phyloP scores from a whole-genome alignment of 2,797 vertebrate genomes.

The Crypturellus tataupa region DNA sequence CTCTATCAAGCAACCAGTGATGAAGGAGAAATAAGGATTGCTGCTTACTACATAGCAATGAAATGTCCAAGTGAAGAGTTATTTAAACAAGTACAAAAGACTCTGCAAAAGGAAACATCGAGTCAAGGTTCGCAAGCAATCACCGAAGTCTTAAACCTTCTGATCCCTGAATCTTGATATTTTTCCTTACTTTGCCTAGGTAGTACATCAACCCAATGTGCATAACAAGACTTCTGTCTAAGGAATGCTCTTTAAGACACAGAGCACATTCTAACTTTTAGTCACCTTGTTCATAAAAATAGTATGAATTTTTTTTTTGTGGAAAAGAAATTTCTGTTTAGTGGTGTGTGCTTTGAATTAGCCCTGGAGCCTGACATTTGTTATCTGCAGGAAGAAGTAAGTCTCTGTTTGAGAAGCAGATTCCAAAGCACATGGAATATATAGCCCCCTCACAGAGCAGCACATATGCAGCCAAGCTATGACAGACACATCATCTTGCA shows the following conservation, averaged over 20 bases:
- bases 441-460: background rate
- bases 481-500: background rate
- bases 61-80: constrained; percentile 84
- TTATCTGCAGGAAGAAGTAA: background rate
- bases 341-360: background rate
- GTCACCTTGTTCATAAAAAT: background rate
- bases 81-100: constrained; percentile 82
- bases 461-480: background rate
- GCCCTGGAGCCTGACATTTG: background rate
- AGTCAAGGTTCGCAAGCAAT: constrained; percentile 85
- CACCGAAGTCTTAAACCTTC: background rate
- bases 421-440: background rate
- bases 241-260: background rate
- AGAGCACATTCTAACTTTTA: background rate
- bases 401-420: background rate
- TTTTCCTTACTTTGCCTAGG: background rate
- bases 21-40: constrained; percentile 88
- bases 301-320: background rate
- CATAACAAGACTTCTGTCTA: background rate
- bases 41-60: constrained; percentile 89
- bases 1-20: constrained; percentile 84
- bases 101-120: constrained; percentile 85
- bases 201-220: too few species aligned
- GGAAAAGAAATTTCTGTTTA: background rate
- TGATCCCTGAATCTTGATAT: background rate